Evolutionary conservation across 1,140 invertebrate species (phyloP), one percentile per base, ranked within the genome.

Genomic region (Carposina sasakii): DNA sequence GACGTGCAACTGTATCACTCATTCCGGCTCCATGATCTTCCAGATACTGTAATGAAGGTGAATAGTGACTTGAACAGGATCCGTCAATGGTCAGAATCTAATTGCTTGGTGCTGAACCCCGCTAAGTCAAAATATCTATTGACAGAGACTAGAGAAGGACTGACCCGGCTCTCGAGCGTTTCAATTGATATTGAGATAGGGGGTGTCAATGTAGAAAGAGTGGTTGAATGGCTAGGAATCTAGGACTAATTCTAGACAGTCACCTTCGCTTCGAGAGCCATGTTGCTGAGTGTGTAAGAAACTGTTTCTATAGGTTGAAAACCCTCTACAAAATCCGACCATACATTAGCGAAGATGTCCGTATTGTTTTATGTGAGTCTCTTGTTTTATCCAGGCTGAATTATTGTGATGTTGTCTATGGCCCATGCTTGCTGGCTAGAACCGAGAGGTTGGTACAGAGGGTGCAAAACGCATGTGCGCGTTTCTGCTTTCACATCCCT

Each of bases 161-260:
- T 33, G 3, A 15, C 13, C 8, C 9, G 13, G 8, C 9, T 33
- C 31, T 15, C 15, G 4, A n/a, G 9, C 9, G 4, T 4, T 4
- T 5, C 5, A 4, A 8, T 13, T 5, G 12, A 12, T 12, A 15
- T 41, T 41, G 24, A 2, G 2, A n/a, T 41, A n/a, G 10, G 22
- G 10, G 40, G 30, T 8, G 15, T 12, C 16, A 0, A 21, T 3
- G 30, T 50, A 2, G 30, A 43, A 16, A 2, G 23, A 5, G 40
- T 50, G 2, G 2, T 12, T 20, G 10, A 50, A n/a, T n/a, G 21
- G 48, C 40, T 19, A 41, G 40, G 20, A 48, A 48, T 40, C 22
- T 48, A n/a, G 48, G 40, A 12, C n/a, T 50, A 3, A 26, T 37
- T 2, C 24, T 50, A 17, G 48, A 50, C 13, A 33, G 37, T 31